Conservation (phyloP, 2,113 vertebrate species). For the Cheirogaleus medius region DNA sequence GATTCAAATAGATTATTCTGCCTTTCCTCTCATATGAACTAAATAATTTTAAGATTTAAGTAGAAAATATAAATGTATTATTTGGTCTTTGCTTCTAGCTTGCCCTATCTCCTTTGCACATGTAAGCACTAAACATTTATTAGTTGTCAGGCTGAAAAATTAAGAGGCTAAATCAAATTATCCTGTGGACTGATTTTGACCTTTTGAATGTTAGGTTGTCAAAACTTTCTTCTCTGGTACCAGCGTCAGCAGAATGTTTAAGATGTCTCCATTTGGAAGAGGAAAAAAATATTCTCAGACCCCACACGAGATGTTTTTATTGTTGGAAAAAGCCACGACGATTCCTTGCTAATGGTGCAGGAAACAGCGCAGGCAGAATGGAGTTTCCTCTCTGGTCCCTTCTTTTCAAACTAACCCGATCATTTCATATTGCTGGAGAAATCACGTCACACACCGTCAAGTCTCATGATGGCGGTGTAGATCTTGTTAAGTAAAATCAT, state of each 20-base stretch:
- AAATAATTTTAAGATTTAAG: conserved; percentile 11
- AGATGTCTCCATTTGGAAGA: conserved; percentile 60
- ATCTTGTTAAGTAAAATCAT: not conserved
- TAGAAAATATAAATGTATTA: not conserved
- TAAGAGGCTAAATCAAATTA: conserved; percentile 72
- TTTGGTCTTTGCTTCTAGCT: not conserved
- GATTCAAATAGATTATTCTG: not conserved
- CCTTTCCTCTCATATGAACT: not conserved
- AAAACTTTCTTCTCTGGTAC: conserved; percentile 74
- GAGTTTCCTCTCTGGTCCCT: not conserved
- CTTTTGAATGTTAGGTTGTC: conserved; percentile 75
- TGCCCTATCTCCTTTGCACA: not conserved
- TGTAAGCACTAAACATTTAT: conserved; percentile 5
- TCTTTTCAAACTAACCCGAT: not conserved
- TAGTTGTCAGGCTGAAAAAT: conserved; percentile 58
- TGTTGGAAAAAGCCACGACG: not conserved
- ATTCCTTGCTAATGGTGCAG: not conserved
- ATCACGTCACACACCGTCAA: not conserved
- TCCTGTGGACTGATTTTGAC: conserved; percentile 74
- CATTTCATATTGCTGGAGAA: conserved; percentile 18
- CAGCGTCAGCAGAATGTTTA: conserved; percentile 65
- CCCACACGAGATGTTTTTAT: not conserved
- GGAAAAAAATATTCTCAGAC: conserved; percentile 68
- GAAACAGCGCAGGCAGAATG: not conserved
- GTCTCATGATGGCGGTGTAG: not conserved